Evolutionary conservation across 2,113 vertebrate genomes (phyloP), one percentile per base, ranked within the genome.

Genomic region (Xenopus borealis): DNA sequence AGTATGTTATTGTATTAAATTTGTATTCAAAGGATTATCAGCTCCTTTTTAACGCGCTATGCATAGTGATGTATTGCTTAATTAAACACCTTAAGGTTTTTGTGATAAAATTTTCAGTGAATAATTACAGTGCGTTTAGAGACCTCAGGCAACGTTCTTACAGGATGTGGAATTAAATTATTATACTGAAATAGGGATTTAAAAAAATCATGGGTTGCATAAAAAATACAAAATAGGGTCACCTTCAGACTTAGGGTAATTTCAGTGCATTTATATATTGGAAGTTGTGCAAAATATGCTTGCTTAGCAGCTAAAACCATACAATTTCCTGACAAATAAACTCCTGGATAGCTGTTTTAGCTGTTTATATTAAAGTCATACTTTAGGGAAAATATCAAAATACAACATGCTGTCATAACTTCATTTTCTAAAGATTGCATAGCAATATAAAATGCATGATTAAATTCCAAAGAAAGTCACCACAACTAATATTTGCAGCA

Each of bases 51-150:
- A 14, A 40, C 50, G 30, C 40, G 23, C 23, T 40, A 12, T 53
- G 66, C 66, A 75, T 75, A 75, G 58, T 62, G 73, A 69, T 75
- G 73, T 69, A 62, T 23, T 75, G 23, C 66, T 62, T 75, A 63
- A 75, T 75, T 75, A 75, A 59, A 75, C 66, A 69, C 73, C 73
- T 75, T 45, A 69, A 75, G 66, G 66, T 75, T 75, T 71, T 69
- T 75, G 58, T 75, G 73, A 75, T 75, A 69, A 62, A 53, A 75
- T 63, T 69, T 75, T 68, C 73, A 75, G 16, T 75, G 73, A 69
- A 75, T 75, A 75, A 75, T 75, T 75, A 69, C 73, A 62, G 46
- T 62, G 66, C 66, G 53, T 62, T 57, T 62, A 63, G 27, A 69
- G 18, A 50, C 73, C 66, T 52, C 18, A 53, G 66, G 73, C 73